Conservation (phyloP, 2,797 vertebrate species). For the Delichon dasypus region DNA sequence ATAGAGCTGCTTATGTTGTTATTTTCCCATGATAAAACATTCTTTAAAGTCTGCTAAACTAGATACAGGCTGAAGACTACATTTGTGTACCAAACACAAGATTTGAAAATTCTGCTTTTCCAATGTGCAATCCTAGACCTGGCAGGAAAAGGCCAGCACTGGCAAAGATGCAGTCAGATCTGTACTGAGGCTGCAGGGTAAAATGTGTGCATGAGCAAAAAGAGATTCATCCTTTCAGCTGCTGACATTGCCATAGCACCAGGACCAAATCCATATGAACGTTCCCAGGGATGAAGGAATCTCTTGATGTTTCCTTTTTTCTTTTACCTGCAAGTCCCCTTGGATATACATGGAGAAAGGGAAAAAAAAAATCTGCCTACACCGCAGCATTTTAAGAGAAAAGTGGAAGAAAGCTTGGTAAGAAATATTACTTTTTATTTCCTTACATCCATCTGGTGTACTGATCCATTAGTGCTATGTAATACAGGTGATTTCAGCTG, state of each 20-base stretch:
- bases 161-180: neutral
- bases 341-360: neutral
- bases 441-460: neutral
- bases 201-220: neutral
- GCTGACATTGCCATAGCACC: accelerated
- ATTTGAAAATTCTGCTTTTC: neutral
- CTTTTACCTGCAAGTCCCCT: neutral
- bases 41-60: neutral
- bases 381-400: neutral
- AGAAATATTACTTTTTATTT: neutral
- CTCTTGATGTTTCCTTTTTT: neutral
- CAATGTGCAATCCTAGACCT: neutral
- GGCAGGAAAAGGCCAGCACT: neutral
- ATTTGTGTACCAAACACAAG: neutral
- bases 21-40: constrained; percentile 6
- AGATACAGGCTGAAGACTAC: neutral
- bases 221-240: neutral
- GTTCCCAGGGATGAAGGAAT: neutral
- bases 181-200: neutral
- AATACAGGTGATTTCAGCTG: neutral
- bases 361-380: neutral
- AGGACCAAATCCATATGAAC: neutral
- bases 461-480: neutral
- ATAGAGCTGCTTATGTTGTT: neutral
- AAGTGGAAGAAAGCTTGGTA: neutral